These are phyloP conservation scores for Circaetus gallicus DNA, from an alignment of 2,113 vertebrate species.

Conservation along the genomic window DNA sequence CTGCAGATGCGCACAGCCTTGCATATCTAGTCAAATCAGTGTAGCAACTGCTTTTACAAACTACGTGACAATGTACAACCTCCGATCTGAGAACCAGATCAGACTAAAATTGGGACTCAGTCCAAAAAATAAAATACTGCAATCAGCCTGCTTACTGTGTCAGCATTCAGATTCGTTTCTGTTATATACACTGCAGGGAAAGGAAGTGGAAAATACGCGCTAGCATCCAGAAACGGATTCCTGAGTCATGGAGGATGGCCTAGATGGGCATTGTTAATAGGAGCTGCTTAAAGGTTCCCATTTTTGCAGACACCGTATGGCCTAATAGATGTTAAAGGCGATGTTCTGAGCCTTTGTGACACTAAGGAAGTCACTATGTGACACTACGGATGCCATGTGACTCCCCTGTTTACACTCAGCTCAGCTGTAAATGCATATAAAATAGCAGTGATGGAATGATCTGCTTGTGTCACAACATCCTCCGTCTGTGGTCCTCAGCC, in stretches of 20 bases:
- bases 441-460: background rate
- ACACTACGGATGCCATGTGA: background rate
- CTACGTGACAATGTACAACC: background rate
- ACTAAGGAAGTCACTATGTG: background rate
- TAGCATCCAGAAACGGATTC: background rate
- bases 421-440: background rate
- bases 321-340: background rate
- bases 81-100: slow-evolving; percentile 45
- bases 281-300: background rate
- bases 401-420: background rate
- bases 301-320: background rate
- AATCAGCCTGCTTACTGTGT: slow-evolving; percentile 48
- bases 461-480: background rate
- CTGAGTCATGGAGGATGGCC: background rate
- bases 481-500: rapidly evolving
- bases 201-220: background rate
- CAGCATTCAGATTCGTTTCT: background rate
- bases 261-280: background rate
- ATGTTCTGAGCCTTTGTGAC: background rate
- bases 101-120: background rate
- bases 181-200: background rate
- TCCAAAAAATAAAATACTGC: slow-evolving; percentile 43
- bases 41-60: slow-evolving; percentile 29
- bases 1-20: slow-evolving; percentile 39
- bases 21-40: slow-evolving; percentile 45